Evolutionary conservation across 2,888 invertebrate genomes (phyloP), one percentile per base, ranked within the genome.

Genomic region (Allygus modestus): DNA sequence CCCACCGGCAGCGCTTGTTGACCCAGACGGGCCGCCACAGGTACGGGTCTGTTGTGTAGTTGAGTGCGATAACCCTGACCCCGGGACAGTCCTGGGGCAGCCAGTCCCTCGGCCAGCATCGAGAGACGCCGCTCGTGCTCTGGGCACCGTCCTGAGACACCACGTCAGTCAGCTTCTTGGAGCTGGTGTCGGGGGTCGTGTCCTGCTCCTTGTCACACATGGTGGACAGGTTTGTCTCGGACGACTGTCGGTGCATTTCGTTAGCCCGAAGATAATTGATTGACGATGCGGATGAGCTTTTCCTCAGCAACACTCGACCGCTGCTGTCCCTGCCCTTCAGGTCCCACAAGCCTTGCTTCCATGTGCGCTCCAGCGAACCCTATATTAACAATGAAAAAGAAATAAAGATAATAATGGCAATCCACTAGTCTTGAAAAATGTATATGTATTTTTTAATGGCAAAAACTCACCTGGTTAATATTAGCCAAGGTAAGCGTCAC

Each of bases 101-200:
- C 97, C 97, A 98, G 89, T 97, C 97, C 85, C 93, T 92, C 0
- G 97, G 97, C 97, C 97, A 97, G 89, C 97, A 97, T 15, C 86
- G 83, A 1, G 86, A 86, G 33, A 85, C 41, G 5, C 65, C 65
- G 15, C 17, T 17, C 15, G 1, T 65, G 28, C 90, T 84, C 54
- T 23, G 20, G 1, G 5, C 23, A 1, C 20, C 54, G 23, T 54
- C 54, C 33, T 71, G 26, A 4, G 65, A 65, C 41, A 75, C 77
- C 11, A 82, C 79, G 12, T 77, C 33, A 2, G 11, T 54, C 23
- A 54, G 20, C 31, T 28, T 54, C 37, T 81, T 58, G 20, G 54
- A 15, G 23, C 65, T 41, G 33, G 20, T 61, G 11, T 41, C 20
- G 11, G 73, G 41, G 1, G 33, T 41, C 4, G n/a, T 33, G 41